phyloP scores from a whole-genome alignment of 2,113 vertebrate species.

The Brienomyrus longianalis region DNA sequence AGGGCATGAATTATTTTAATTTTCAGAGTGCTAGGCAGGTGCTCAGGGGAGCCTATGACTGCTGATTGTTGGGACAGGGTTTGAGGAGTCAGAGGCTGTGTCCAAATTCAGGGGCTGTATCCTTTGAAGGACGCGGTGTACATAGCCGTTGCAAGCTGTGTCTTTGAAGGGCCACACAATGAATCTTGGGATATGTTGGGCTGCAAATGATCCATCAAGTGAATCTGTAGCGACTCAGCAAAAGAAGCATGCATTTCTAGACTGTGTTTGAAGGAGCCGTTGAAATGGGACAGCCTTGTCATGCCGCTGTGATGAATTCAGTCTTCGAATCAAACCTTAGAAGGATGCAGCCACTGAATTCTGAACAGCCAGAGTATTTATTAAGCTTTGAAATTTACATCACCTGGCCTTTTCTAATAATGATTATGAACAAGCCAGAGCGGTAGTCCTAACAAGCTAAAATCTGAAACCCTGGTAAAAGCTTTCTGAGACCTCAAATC shows the following conservation, averaged over 20 bases:
- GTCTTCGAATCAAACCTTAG: background rate
- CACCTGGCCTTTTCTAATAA: background rate
- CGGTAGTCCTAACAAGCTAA: background rate
- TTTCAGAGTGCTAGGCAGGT: background rate
- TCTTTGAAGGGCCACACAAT: background rate
- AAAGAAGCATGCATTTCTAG: background rate
- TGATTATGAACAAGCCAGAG: background rate
- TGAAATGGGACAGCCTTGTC: background rate
- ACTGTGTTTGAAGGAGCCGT: background rate
- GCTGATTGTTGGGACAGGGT: background rate
- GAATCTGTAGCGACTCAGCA: background rate
- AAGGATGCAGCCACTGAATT: background rate
- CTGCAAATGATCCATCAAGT: background rate
- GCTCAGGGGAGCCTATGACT: background rate
- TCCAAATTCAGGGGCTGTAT: background rate
- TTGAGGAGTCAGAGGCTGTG: background rate
- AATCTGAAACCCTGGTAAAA: background rate
- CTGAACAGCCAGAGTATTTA: background rate
- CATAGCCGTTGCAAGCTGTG: background rate
- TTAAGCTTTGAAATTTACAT: background rate
- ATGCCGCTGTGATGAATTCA: background rate
- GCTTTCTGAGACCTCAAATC: background rate
- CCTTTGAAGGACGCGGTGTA: background rate
- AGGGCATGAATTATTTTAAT: background rate
- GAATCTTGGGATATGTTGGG: background rate